Evolutionary conservation across 2,113 vertebrate species (phyloP), one percentile per base, ranked within the genome.

Genomic region (Macrotus californicus): DNA sequence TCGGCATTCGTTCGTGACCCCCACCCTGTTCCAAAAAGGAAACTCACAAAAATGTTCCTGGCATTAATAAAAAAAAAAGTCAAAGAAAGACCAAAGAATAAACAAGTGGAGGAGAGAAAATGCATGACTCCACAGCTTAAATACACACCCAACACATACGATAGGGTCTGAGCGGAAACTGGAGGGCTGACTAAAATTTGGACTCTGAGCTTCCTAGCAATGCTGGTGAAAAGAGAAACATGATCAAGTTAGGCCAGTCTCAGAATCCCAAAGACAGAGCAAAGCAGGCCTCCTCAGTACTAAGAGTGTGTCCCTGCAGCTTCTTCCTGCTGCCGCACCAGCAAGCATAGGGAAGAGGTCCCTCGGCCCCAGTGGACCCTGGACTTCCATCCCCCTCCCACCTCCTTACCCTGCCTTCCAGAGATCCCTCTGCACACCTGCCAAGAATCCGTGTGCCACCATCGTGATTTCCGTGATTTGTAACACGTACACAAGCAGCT

Each of bases 341-440:
- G 29, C 13, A 7, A 36, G 0, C 0, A 7, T 8, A 22, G 6
- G 22, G 43, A 75, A 48, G 29, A 16, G 3, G 14, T 12, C 16
- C 6, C 8, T 0, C 2, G 0, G 9, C 46, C 54, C 83, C 56
- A 43, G 14, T 4, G 41, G n/a, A 70, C 31, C 70, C n/a, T 43
- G 0, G 10, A 19, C 21, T 3, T 22, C 29, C 14, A 31, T 5
- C 24, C 26, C 34, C 14, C 24, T 5, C 18, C 22, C 15, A 4
- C 59, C 4, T 5, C 79, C 64, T 16, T 2, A 2, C 18, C 56
- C n/a, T 3, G 1, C 46, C 24, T 66, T 5, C 26, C 15, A 1
- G 15, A 34, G 10, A 39, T 15, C 34, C 43, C 39, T 52, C 77
- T 11, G 22, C 26, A 54, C 15, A 43, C 54, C 2, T 24, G 31